Conservation (phyloP, 2,797 vertebrate genomes). For the Falco biarmicus region DNA sequence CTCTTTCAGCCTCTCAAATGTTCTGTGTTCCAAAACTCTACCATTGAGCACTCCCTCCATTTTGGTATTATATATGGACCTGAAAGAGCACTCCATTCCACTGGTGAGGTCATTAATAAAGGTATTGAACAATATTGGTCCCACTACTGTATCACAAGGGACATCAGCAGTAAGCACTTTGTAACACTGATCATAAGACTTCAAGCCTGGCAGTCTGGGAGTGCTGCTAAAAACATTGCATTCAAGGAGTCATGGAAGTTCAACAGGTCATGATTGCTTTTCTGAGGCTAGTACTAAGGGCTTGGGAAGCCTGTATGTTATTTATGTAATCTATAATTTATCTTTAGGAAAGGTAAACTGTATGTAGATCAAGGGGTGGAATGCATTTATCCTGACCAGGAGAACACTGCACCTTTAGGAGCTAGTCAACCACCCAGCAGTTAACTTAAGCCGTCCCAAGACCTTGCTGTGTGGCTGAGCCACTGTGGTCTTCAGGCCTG, state of each 20-base stretch:
- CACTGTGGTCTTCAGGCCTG: background rate
- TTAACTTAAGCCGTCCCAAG: background rate
- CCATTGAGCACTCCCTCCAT: background rate
- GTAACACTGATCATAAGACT: background rate
- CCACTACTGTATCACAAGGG: background rate
- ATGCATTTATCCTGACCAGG: background rate
- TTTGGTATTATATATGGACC: background rate
- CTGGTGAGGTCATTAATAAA: background rate
- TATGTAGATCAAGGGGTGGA: background rate
- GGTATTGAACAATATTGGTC: background rate
- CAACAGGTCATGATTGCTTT: background rate
- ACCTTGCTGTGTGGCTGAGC: background rate
- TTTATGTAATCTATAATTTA: background rate
- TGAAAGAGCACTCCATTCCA: background rate
- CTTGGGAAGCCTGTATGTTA: background rate
- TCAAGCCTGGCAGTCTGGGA: background rate
- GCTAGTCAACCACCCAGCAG: background rate
- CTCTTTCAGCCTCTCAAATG: background rate
- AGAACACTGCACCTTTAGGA: background rate
- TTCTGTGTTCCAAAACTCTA: background rate
- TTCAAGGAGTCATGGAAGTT: background rate
- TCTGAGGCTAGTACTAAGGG: background rate
- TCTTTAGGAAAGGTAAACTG: background rate
- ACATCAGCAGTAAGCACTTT: accelerated
- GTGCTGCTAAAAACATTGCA: background rate